Evolutionary conservation across 2,888 invertebrate species (phyloP).

Genomic region (Oxyteleia sp.): DNA sequence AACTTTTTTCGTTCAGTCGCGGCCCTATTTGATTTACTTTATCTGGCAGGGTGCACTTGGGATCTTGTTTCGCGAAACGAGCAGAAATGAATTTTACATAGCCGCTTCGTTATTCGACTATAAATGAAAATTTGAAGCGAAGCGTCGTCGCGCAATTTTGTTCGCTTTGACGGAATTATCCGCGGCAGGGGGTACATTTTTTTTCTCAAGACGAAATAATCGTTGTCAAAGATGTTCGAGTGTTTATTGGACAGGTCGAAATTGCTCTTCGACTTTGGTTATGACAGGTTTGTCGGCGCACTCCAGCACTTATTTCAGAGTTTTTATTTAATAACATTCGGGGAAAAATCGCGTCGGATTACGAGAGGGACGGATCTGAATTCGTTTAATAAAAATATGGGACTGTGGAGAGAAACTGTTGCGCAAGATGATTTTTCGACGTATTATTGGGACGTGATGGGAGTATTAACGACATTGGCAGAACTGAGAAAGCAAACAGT

Average conservation of each 20-base stretch:
- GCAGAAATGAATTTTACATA: neutral
- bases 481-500: too few relatives aligned
- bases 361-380: too few relatives aligned
- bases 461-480: too few relatives aligned
- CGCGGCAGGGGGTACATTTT: neutral
- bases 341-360: too few relatives aligned
- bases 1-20: neutral
- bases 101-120: neutral
- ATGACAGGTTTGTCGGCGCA: too few relatives aligned
- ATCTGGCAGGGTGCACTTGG: conserved; percentile 7
- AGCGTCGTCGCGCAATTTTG: neutral
- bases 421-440: too few relatives aligned
- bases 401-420: too few relatives aligned
- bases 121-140: conserved; percentile 3
- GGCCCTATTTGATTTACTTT: conserved; percentile 11
- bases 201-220: neutral
- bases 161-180: neutral
- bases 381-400: too few relatives aligned
- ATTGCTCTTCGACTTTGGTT: too few relatives aligned
- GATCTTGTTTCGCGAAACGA: conserved; percentile 4
- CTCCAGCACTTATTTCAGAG: too few relatives aligned
- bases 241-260: neutral
- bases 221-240: neutral
- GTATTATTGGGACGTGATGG: too few relatives aligned
- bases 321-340: too few relatives aligned